phyloP scores from a whole-genome alignment of 2,888 invertebrate species.

The Tetheella fluctuosa region DNA sequence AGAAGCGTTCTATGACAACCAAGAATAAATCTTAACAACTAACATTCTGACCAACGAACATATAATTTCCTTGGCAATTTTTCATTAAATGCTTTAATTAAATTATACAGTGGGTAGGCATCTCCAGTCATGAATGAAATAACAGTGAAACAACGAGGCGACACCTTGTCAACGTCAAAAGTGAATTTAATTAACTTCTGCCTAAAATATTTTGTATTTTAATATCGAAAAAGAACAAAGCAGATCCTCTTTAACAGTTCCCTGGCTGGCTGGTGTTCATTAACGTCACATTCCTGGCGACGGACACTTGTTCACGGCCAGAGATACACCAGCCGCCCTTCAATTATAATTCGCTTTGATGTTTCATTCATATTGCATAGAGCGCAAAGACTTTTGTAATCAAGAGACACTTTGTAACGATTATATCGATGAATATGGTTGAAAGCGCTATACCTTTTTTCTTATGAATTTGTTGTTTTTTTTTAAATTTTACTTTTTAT shows the following conservation, averaged over 20 bases:
- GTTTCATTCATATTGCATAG: constrained; percentile 28
- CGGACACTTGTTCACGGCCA: constrained; percentile 26
- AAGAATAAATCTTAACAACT: constrained; percentile 21
- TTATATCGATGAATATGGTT: background rate
- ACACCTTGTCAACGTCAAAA: constrained; percentile 35
- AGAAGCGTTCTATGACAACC: constrained; percentile 17
- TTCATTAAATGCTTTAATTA: constrained; percentile 26
- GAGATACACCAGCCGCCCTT: constrained; percentile 20
- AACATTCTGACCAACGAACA: constrained; percentile 21
- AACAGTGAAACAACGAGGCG: constrained; percentile 23
- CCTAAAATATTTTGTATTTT: constrained; percentile 30
- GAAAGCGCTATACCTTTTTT: background rate
- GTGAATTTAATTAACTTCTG: constrained; percentile 34
- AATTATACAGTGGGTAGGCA: constrained; percentile 24
- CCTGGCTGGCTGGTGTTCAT: constrained; percentile 29
- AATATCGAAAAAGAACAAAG: constrained; percentile 27
- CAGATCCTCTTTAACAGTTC: constrained; percentile 13
- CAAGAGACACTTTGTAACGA: background rate
- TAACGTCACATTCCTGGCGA: constrained; percentile 34
- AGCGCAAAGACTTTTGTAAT: constrained; percentile 14
- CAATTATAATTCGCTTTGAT: constrained; percentile 33
- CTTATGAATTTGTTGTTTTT: background rate
- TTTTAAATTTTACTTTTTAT: no score
- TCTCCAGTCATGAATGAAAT: constrained; percentile 21
- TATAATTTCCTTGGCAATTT: constrained; percentile 20